Evolutionary conservation across 53 echinoderm and acorn worm genomes (phyloP), one percentile per base, ranked within the genome.

Genomic region (Henricia sp.): DNA sequence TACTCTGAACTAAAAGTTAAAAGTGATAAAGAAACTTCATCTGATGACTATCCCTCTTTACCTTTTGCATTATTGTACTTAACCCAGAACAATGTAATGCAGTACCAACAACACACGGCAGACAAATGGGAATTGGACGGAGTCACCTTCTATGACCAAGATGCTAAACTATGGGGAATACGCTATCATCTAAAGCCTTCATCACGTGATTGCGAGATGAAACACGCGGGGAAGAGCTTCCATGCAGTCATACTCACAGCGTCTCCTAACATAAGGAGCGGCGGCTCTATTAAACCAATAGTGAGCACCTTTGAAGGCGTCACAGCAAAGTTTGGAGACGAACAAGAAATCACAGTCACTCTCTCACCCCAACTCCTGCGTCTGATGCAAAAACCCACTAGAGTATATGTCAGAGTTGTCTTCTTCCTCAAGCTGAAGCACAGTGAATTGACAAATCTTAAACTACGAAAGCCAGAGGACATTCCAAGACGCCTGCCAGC

Each of bases 151-250:
- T 39, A 16, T 4, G 11, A 57, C 42, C 6, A 38, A 55, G n/a
- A 5, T 20, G 43, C 60, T 0, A 57, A 77, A 1, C 13, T 30
- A 2, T 77, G 60, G 77, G 33, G 33, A 4, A 27, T 77, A 16
- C 32, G 46, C 27, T 77, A 77, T 51, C 6, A 55, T 33, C 21
- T 74, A 21, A 37, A 54, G 28, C 54, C 56, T n/a, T n/a, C n/a
- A 10, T 13, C 36, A 13, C 2, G 16, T 35, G 37, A 1, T 1
- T 17, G 2, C 21, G 1, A 14, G 1, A 0, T 6, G 4, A 3
- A 1, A 9, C 44, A 44, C 28, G n/a, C 19, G 6, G 2, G 42
- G 5, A 29, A 4, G 17, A 0, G 9, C 19, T 77, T 27, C 28
- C 44, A 33, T 17, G 6, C 44, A 17, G 62, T 62, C 43, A 28